phyloP scores from a whole-genome alignment of 2,888 invertebrate genomes.

The Megamerina dolium region DNA sequence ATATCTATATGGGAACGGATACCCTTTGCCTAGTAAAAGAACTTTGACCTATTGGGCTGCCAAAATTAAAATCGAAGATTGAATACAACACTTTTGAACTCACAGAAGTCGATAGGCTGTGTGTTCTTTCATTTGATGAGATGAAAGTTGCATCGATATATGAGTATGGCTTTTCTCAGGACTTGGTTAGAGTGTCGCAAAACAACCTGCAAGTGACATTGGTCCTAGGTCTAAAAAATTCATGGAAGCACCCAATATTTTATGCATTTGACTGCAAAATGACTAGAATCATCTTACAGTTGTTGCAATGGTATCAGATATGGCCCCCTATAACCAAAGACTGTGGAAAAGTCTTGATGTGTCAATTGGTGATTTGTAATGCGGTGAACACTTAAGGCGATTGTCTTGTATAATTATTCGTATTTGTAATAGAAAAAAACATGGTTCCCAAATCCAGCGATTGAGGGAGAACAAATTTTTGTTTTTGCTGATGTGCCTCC shows the following conservation, averaged over 20 bases:
- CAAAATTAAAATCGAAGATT: no score
- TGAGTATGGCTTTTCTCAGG: slow-evolving; percentile 9
- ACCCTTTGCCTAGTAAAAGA: no score
- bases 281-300: slow-evolving; percentile 2
- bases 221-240: slow-evolving; percentile 10
- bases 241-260: slow-evolving; percentile 18
- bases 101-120: slow-evolving; percentile 11
- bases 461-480: slow-evolving; percentile 12
- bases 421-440: slow-evolving; percentile 12
- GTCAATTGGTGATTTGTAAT: slow-evolving; percentile 1
- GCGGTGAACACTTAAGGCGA: no score
- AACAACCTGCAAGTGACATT: slow-evolving; percentile 16
- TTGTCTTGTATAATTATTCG: no score
- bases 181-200: background rate
- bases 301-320: slow-evolving; percentile 8
- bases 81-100: no score
- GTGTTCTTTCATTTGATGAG: slow-evolving; percentile 18
- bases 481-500: slow-evolving; percentile 9
- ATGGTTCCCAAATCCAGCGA: slow-evolving; percentile 16
- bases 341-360: slow-evolving; percentile 7
- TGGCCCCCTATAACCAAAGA: background rate
- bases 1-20: no score
- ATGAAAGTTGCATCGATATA: slow-evolving; percentile 12
- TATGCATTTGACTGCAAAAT: background rate
- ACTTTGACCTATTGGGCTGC: no score